These are phyloP conservation scores for Nasonia giraulti DNA, from an alignment of 1,140 invertebrate genomes.

Conservation along the genomic window DNA sequence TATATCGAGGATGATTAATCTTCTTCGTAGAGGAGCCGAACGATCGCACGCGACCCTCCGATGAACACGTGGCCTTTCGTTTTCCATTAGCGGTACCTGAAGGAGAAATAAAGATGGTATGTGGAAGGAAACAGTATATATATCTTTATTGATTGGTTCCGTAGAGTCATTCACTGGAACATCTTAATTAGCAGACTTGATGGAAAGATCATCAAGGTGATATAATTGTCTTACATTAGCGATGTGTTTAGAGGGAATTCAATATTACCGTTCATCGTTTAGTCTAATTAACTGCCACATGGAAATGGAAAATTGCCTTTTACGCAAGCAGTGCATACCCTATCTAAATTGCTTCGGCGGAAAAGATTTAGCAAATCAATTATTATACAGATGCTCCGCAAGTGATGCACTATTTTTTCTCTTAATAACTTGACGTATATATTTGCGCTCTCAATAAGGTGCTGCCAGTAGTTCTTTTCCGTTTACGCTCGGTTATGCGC, in stretches of 20 bases:
- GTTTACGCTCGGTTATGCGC: constrained; percentile 41
- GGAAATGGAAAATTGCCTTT: neutral
- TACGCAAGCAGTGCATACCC: neutral
- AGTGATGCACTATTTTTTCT: constrained; percentile 45
- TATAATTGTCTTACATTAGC: constrained; percentile 22
- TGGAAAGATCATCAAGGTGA: constrained; percentile 6
- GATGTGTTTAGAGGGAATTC: neutral
- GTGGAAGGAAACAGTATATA: neutral
- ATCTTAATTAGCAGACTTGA: constrained; percentile 38
- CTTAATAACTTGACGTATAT: constrained; percentile 30
- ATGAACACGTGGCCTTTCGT: constrained; percentile 34
- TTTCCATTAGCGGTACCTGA: constrained; percentile 41
- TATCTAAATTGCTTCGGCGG: neutral
- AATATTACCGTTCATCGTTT: neutral
- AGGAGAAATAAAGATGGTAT: constrained; percentile 19
- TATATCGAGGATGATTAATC: constrained; percentile 50
- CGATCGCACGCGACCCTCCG: constrained; percentile 37
- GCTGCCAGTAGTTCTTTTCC: neutral
- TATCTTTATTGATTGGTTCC: constrained; percentile 27
- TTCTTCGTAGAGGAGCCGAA: constrained; percentile 8
- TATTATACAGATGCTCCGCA: neutral
- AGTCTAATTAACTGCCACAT: neutral
- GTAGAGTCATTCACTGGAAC: constrained; percentile 22
- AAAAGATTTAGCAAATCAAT: constrained; percentile 34
- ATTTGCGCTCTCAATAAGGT: constrained; percentile 33